phyloP scores from a whole-genome alignment of 2,797 vertebrate species.

The Hydrocynus forskahlii region DNA sequence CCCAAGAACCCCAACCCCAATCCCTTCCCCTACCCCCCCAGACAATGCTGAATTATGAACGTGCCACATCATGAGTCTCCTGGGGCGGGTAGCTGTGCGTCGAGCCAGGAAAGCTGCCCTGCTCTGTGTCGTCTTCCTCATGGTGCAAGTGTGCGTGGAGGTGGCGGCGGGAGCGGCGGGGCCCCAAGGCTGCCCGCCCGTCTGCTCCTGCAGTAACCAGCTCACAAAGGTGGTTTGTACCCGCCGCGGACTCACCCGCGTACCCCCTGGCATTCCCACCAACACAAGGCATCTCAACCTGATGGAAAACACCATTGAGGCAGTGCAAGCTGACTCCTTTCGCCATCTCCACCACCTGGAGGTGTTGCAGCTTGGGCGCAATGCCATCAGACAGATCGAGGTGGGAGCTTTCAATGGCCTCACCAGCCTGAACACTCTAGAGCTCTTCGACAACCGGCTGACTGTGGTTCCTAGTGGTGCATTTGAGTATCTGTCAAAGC shows the following conservation, averaged over 20 bases:
- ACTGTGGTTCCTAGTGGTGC: slow-evolving; percentile 97
- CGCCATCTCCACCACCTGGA: slow-evolving; percentile 96
- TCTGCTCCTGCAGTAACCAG: slow-evolving; percentile 98
- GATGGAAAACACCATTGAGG: slow-evolving; percentile 97
- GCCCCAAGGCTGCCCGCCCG: slow-evolving; percentile 92
- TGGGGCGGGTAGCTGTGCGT: slow-evolving; percentile 97
- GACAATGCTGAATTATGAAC: slow-evolving; percentile 98
- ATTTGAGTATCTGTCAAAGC: slow-evolving; percentile 96
- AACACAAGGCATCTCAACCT: slow-evolving; percentile 97
- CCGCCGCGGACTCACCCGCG: slow-evolving; percentile 89
- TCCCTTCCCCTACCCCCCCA: slow-evolving; percentile 72
- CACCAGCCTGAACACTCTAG: slow-evolving; percentile 95
- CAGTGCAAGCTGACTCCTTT: slow-evolving; percentile 97
- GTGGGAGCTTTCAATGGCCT: slow-evolving; percentile 98
- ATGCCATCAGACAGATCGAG: slow-evolving; percentile 96
- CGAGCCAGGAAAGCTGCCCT: slow-evolving; percentile 94
- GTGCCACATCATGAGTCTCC: slow-evolving; percentile 99
- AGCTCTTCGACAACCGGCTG: slow-evolving; percentile 96
- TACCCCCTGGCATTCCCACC: slow-evolving; percentile 93
- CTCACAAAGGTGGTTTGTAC: slow-evolving; percentile 98
- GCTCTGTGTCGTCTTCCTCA: slow-evolving; percentile 91
- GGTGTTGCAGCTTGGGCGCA: slow-evolving; percentile 95
- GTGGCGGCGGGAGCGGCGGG: slow-evolving; percentile 86
- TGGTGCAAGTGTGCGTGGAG: slow-evolving; percentile 86
- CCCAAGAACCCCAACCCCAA: slow-evolving; percentile 65